Evolutionary conservation across 1,140 invertebrate genomes (phyloP).

Genomic region (Drosophila seguyi): DNA sequence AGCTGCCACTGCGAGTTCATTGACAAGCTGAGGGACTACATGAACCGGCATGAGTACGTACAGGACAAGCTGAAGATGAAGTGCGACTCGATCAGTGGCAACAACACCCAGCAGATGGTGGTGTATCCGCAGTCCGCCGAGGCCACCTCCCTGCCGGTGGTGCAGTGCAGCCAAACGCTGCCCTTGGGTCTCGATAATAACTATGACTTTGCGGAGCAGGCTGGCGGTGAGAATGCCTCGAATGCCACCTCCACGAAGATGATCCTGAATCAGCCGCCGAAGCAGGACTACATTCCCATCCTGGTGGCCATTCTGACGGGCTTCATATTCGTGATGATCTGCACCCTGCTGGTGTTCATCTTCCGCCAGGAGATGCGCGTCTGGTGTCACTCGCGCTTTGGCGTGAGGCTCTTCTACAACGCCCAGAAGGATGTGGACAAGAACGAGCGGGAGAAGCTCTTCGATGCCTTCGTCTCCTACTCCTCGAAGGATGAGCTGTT

Average conservation of each 20-base stretch:
- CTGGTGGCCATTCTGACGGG: conserved; percentile 89
- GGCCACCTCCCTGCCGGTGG: conserved; percentile 42
- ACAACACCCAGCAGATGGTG: conserved; percentile 85
- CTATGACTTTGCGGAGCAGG: conserved; percentile 66
- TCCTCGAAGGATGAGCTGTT: conserved; percentile 97
- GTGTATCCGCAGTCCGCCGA: conserved; percentile 51
- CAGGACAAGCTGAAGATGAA: conserved; percentile 87
- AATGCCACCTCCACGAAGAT: conserved; percentile 82
- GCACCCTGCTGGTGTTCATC: conserved; percentile 91
- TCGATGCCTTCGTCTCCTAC: conserved; percentile 97
- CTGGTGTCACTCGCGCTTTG: conserved; percentile 95
- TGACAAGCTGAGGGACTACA: conserved; percentile 92
- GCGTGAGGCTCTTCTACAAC: conserved; percentile 92
- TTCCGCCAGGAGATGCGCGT: conserved; percentile 95
- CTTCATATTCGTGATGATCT: conserved; percentile 89
- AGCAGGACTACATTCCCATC: conserved; percentile 92
- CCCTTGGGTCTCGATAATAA: conserved; percentile 61
- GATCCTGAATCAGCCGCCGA: conserved; percentile 84
- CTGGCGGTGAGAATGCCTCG: conserved; percentile 42
- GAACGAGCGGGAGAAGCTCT: conserved; percentile 94
- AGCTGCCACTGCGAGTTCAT: conserved; percentile 94
- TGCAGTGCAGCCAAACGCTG: conserved; percentile 71
- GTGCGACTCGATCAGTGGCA: conserved; percentile 50
- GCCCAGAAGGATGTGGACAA: conserved; percentile 89
- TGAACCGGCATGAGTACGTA: conserved; percentile 88